phyloP scores from a whole-genome alignment of 2,113 vertebrate species.

The Galemys pyrenaicus region DNA sequence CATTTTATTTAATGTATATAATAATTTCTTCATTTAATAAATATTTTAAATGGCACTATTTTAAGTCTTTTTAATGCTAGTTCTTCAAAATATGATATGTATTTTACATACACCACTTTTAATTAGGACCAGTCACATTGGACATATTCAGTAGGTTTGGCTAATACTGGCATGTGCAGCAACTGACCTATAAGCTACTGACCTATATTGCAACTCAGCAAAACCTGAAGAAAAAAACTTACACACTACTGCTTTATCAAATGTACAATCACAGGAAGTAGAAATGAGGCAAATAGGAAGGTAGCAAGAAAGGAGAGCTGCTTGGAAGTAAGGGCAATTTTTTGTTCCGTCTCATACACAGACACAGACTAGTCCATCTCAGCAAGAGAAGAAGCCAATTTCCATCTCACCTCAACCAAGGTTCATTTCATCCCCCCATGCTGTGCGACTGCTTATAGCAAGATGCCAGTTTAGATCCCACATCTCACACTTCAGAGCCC shows the following conservation, averaged over 20 bases:
- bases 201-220: neutral
- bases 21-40: constrained; percentile 8
- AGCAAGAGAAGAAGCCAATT: neutral
- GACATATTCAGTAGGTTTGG: neutral
- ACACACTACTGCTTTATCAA: neutral
- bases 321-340: neutral
- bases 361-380: fast-evolving
- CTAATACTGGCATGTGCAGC: neutral
- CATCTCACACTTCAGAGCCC: neutral
- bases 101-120: neutral
- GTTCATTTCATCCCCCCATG: neutral
- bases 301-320: neutral
- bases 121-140: neutral
- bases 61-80: neutral
- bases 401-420: neutral
- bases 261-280: neutral
- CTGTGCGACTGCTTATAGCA: neutral
- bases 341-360: neutral
- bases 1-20: neutral
- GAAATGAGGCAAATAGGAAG: neutral
- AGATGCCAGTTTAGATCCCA: neutral
- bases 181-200: neutral
- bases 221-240: neutral
- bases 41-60: neutral
- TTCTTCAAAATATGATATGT: neutral